Percentiles rank a stretch among this genome's conserved stretches.
These are phyloP conservation scores for Mastomys coucha DNA, from an alignment of 2,113 vertebrate species.

Conservation along the genomic window DNA sequence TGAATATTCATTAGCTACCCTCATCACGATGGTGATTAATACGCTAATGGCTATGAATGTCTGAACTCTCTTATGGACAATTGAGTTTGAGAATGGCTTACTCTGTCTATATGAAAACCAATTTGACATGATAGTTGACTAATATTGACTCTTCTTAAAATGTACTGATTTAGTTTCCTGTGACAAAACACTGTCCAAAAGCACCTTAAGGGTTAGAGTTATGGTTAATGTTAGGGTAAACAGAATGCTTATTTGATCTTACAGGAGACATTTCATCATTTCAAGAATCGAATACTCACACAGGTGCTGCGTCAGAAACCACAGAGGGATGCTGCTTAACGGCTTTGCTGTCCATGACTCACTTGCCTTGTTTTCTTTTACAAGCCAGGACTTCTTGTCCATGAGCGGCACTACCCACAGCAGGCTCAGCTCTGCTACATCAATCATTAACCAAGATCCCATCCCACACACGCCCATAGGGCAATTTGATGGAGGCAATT, in stretches of 20 bases:
- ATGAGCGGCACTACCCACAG: background rate
- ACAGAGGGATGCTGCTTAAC: background rate
- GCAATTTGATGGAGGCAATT: background rate
- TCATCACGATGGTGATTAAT: constrained; percentile 64
- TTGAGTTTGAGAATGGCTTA: constrained; percentile 59
- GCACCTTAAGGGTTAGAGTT: background rate
- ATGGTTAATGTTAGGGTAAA: too few relatives aligned
- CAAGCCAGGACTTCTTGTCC: background rate
- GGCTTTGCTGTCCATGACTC: background rate
- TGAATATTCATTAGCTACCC: constrained; percentile 70
- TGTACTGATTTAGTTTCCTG: background rate
- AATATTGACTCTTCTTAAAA: constrained; percentile 63
- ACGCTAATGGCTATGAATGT: constrained; percentile 41
- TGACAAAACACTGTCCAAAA: background rate
- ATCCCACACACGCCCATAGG: background rate
- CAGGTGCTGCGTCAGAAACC: background rate
- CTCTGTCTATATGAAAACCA: constrained; percentile 68
- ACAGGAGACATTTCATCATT: background rate
- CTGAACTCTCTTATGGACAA: constrained; percentile 63
- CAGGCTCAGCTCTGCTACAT: background rate
- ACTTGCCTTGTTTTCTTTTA: background rate
- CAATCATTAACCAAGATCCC: background rate
- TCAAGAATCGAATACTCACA: background rate
- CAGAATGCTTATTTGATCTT: background rate
- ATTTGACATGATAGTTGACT: constrained; percentile 59